These are phyloP conservation scores for Hormaphis cornu DNA, from an alignment of 1,140 invertebrate species.

Conservation along the genomic window DNA sequence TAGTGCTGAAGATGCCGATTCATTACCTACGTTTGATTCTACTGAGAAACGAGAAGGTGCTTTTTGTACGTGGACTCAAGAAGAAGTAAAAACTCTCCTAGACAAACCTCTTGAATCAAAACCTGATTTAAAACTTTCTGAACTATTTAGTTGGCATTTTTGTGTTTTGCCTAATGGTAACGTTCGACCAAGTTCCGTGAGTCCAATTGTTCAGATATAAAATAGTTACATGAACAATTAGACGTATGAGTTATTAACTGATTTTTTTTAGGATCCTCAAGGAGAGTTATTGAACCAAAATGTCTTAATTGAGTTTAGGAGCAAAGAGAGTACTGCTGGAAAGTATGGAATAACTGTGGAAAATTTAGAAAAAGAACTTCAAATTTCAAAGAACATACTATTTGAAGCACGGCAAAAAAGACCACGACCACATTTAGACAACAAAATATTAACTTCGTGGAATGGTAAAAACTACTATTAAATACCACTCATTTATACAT, in stretches of 20 bases:
- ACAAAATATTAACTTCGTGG: constrained; percentile 87
- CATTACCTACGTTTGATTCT: constrained; percentile 56
- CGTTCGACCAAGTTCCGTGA: constrained; percentile 57
- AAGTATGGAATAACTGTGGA: constrained; percentile 57
- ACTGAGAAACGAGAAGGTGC: constrained; percentile 78
- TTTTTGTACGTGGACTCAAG: constrained; percentile 84
- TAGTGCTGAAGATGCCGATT: constrained; percentile 93
- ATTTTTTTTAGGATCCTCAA: constrained; percentile 60
- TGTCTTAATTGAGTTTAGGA: constrained; percentile 65
- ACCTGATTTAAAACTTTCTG: constrained; percentile 34
- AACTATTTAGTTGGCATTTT: constrained; percentile 69
- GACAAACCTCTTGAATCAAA: constrained; percentile 42
- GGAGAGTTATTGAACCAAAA: constrained; percentile 77
- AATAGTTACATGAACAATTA: not conserved
- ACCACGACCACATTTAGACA: constrained; percentile 80
- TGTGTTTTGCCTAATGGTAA: constrained; percentile 69
- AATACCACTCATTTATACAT: no score
- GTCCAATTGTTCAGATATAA: not conserved
- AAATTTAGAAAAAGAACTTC: constrained; percentile 53
- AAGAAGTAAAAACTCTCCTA: constrained; percentile 59
- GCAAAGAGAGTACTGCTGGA: constrained; percentile 58
- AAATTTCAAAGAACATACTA: constrained; percentile 57
- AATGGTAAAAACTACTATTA: constrained; percentile 55
- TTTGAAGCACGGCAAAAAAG: constrained; percentile 59
- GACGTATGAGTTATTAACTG: constrained; percentile 10